phyloP scores from a whole-genome alignment of 2,797 vertebrate genomes.

The Simalia tracyae region DNA sequence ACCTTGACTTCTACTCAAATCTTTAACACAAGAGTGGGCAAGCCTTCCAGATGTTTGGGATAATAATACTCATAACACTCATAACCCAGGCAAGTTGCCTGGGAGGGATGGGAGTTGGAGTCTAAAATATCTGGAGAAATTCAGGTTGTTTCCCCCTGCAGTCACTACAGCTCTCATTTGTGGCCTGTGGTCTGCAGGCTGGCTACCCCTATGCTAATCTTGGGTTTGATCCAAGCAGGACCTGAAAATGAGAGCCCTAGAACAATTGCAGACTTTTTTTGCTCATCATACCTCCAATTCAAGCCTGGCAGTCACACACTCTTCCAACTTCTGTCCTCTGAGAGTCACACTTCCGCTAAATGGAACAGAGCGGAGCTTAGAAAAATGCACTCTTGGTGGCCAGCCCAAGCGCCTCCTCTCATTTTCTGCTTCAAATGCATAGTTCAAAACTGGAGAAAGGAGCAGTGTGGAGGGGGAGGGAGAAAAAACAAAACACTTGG shows the following conservation, averaged over 20 bases:
- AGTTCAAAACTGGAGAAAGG: constrained; percentile 77
- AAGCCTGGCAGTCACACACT: constrained; percentile 78
- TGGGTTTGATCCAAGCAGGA: background rate
- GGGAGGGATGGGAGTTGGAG: background rate
- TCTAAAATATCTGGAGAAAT: background rate
- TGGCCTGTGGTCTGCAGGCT: background rate
- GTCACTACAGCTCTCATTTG: background rate
- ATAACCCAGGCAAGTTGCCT: background rate
- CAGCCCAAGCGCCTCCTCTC: constrained; percentile 82
- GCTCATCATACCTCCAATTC: constrained; percentile 79
- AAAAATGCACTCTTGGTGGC: constrained; percentile 82
- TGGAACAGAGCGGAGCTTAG: constrained; percentile 76
- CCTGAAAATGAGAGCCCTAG: background rate
- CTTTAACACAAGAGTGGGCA: background rate
- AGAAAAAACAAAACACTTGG: background rate
- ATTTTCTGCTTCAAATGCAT: constrained; percentile 84
- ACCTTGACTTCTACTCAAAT: background rate
- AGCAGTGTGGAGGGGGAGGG: constrained; percentile 27
- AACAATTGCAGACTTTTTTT: background rate
- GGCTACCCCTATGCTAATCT: background rate
- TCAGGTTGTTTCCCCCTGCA: background rate
- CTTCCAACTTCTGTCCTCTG: constrained; percentile 76
- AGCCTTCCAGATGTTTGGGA: background rate
- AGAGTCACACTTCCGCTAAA: constrained; percentile 79
- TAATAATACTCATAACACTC: background rate